phyloP scores from a whole-genome alignment of 2,888 invertebrate species.

The Rhimphoctona megacephalus region DNA sequence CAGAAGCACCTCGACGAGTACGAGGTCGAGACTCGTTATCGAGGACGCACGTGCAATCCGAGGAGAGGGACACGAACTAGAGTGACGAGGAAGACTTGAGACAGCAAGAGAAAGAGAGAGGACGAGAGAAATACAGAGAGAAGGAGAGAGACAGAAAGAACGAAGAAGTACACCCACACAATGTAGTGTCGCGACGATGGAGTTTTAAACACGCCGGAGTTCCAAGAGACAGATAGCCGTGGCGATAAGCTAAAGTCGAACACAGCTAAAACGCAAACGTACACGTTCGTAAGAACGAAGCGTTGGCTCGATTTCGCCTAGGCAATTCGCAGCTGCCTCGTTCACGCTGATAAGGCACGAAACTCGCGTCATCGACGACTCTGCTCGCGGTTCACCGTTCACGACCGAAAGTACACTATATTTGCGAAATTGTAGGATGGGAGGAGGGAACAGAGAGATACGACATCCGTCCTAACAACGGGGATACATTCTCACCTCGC shows the following conservation, averaged over 20 bases:
- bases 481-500: conserved; percentile 60
- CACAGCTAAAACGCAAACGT: conserved; percentile 45
- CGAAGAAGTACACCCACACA: conserved; percentile 51
- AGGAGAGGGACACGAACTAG: conserved; percentile 49
- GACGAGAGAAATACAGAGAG: conserved; percentile 18
- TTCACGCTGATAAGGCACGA: conserved; percentile 77
- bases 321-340: conserved; percentile 67
- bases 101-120: conserved; percentile 27
- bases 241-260: conserved; percentile 67
- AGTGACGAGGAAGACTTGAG: conserved; percentile 45
- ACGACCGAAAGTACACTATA: conserved; percentile 63
- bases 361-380: conserved; percentile 73
- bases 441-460: conserved; percentile 48
- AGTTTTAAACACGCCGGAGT: conserved; percentile 68
- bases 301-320: conserved; percentile 68
- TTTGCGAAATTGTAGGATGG: conserved; percentile 68
- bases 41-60: conserved; percentile 73
- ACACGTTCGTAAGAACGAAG: conserved; percentile 38
- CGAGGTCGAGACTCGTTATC: conserved; percentile 71
- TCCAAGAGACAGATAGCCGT: conserved; percentile 74
- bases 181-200: conserved; percentile 46
- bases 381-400: conserved; percentile 45
- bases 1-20: conserved; percentile 61
- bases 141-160: conserved; percentile 7
- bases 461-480: conserved; percentile 29